Evolutionary conservation across 1,140 invertebrate species (phyloP).

Genomic region (Diorhabda elongata): DNA sequence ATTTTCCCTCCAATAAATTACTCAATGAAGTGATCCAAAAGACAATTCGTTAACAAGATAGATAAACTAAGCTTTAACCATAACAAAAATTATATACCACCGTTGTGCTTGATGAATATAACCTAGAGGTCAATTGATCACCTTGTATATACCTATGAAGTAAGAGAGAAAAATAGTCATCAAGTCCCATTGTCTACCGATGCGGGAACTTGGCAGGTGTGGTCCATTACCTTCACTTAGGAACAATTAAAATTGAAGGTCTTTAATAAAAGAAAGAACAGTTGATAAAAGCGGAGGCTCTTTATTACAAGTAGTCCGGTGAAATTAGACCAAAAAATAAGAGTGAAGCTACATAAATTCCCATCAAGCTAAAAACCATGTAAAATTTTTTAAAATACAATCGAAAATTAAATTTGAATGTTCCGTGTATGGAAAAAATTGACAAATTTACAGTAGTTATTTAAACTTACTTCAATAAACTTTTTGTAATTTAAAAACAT

Average conservation of each 20-base stretch:
- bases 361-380: too few relatives aligned
- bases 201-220: slow-evolving; percentile 37
- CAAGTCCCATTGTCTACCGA: slow-evolving; percentile 27
- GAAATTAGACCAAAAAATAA: too few relatives aligned
- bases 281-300: neutral
- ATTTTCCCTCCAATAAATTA: too few relatives aligned
- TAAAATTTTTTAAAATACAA: too few relatives aligned
- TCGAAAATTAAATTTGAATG: too few relatives aligned
- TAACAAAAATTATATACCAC: slow-evolving; percentile 7
- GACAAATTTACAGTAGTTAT: too few relatives aligned
- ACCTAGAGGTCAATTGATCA: slow-evolving; percentile 14
- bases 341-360: too few relatives aligned
- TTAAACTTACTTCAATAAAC: too few relatives aligned
- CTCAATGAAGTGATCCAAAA: too few relatives aligned
- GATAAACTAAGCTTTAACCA: neutral
- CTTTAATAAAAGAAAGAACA: slow-evolving; percentile 29
- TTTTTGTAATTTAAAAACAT: too few relatives aligned
- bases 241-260: slow-evolving; percentile 40
- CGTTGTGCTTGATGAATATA: slow-evolving; percentile 9
- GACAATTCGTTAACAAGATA: too few relatives aligned
- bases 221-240: slow-evolving; percentile 42
- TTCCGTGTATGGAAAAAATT: too few relatives aligned
- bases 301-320: neutral
- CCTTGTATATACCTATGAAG: slow-evolving; percentile 4
- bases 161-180: slow-evolving; percentile 6